Base-by-base conservation (phyloP, 2,888 invertebrate species). In the Yponomeuta plumbellus region DNA sequence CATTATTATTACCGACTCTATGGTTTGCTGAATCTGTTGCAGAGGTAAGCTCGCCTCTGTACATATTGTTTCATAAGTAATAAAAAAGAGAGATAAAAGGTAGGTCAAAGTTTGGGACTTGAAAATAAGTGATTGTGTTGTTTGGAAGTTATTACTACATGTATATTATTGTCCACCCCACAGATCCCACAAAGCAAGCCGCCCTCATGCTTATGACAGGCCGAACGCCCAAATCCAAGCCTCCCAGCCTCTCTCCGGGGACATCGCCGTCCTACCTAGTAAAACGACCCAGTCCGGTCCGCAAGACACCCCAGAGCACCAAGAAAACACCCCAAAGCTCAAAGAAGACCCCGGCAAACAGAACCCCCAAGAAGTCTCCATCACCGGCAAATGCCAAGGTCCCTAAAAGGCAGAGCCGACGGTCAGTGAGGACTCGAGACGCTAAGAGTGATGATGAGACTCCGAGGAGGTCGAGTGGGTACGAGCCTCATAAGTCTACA, bases 101-200 rank as follows among this genome's bases (percentile, higher is more conserved):
- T n/a, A n/a, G n/a, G n/a, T n/a, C n/a, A n/a, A n/a, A n/a, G n/a
- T n/a, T n/a, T n/a, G n/a, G n/a, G n/a, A n/a, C n/a, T n/a, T n/a
- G n/a, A n/a, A n/a, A n/a, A n/a, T n/a, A n/a, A n/a, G n/a, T n/a
- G n/a, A n/a, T n/a, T n/a, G n/a, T n/a, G n/a, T n/a, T n/a, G n/a
- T n/a, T n/a, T n/a, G n/a, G 26, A 26, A 26, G 26, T 26, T 26
- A 2, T 26, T 26, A 26, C 34, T 26, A 26, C 34, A 6, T 34
- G 6, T 34, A 8, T 34, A 34, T 34, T 0, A 52, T 17, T 52
- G 44, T 17, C 44, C 44, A 52, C 11, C 23, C 70, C 64, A 0
- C 73, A 92, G 92, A 92, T 72, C 84, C 85, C 72, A 89, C 88
- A 5, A 92, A 92, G 70, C 89, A 84, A 71, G 90, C 87, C 1